Conservation (phyloP, 1,140 invertebrate species). For the Apis florea region DNA sequence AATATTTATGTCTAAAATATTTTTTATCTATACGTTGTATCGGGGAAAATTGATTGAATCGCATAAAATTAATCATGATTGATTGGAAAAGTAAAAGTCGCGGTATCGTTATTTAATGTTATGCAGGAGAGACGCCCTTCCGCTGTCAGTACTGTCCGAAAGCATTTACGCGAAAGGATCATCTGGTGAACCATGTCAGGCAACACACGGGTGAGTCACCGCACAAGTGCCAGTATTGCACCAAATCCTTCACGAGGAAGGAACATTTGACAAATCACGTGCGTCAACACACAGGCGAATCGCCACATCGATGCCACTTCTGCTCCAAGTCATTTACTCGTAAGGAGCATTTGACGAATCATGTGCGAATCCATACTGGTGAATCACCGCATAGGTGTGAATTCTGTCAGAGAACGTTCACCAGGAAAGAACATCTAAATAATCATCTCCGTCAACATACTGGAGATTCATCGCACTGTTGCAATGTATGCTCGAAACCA, state of each 20-base stretch:
- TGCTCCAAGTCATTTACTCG: conserved; percentile 92
- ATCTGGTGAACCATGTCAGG: conserved; percentile 84
- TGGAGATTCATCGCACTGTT: conserved; percentile 92
- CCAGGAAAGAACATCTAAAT: conserved; percentile 90
- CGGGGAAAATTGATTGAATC: conserved; percentile 60
- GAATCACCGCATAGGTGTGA: conserved; percentile 91
- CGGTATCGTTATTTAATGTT: conserved; percentile 55
- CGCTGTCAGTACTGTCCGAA: conserved; percentile 84
- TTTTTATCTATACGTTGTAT: conserved; percentile 59
- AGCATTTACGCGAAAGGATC: conserved; percentile 85
- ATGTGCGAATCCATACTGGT: conserved; percentile 86
- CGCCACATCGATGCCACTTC: conserved; percentile 89
- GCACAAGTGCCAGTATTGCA: conserved; percentile 84
- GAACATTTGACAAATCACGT: conserved; percentile 95
- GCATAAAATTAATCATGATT: conserved; percentile 60
- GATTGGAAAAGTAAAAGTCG: conserved; percentile 55
- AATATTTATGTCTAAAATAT: conserved; percentile 23
- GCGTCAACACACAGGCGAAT: conserved; percentile 88
- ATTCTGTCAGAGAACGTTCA: conserved; percentile 90
- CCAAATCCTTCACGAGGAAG: conserved; percentile 92
- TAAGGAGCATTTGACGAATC: conserved; percentile 90
- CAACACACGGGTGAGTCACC: conserved; percentile 88
- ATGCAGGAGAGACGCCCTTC: conserved; percentile 80
- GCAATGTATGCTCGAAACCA: conserved; percentile 92
- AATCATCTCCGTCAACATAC: conserved; percentile 94